Evolutionary conservation across 2,113 vertebrate genomes (phyloP).

Genomic region (Lates calcarifer): DNA sequence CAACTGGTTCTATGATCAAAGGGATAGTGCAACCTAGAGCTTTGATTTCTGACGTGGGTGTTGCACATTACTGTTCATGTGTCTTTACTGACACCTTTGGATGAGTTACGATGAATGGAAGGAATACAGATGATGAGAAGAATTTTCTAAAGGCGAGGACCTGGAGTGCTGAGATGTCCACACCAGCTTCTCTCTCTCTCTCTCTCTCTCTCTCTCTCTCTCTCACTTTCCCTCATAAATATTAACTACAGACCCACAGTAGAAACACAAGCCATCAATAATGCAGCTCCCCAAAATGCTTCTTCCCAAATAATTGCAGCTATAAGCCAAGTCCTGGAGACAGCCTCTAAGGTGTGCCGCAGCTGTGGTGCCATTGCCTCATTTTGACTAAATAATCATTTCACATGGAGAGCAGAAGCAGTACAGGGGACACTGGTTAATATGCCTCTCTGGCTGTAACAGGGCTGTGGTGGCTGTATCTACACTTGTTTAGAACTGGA

Average conservation of each 20-base stretch:
- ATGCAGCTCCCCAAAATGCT: constrained; percentile 64
- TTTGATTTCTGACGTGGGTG: constrained; percentile 14
- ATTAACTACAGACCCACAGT: constrained; percentile 51
- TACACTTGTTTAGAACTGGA: neutral
- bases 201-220: constrained; percentile 9
- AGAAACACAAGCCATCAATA: constrained; percentile 59
- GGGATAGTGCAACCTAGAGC: constrained; percentile 4
- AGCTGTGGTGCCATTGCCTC: constrained; percentile 31
- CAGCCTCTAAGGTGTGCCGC: constrained; percentile 34
- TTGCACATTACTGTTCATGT: neutral
- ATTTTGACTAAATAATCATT: constrained; percentile 59
- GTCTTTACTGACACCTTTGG: constrained; percentile 11
- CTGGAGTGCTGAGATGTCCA: neutral
- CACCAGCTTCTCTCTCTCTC: constrained; percentile 1
- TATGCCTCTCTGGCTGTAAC: constrained; percentile 27
- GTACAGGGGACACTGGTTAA: neutral
- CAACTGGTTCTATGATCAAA: constrained; percentile 34
- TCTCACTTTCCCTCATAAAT: constrained; percentile 53
- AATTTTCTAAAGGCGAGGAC: constrained; percentile 7
- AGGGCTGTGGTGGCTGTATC: neutral
- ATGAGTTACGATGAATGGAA: neutral
- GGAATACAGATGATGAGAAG: constrained; percentile 8
- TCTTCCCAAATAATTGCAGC: constrained; percentile 70
- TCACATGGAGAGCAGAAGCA: constrained; percentile 16
- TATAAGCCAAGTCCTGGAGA: constrained; percentile 48